Base-by-base conservation (phyloP, 2,888 invertebrate genomes). In the Pseudanteris insignis region DNA sequence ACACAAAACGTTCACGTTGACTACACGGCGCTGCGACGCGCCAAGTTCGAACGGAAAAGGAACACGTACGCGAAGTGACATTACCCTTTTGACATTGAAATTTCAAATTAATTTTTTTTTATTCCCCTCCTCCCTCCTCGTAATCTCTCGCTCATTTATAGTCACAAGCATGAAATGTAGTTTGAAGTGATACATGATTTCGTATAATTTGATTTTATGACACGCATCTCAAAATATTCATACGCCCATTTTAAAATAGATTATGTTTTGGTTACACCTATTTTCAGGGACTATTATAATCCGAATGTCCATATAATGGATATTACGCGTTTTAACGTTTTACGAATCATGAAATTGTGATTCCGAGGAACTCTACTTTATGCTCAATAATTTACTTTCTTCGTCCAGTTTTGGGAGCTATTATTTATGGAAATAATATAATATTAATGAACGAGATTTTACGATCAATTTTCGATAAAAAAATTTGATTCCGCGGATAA, bases 191-290 rank as follows among this genome's bases (percentile, higher is more conserved):
- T 40, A 41, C 59, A 32, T 51, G 53, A 41, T 18, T 32, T 41
- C n/a, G 59, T 59, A 53, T 59, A 53, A 59, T 59, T 53, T 47
- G 18, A 18, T 18, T 18, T 18, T 18, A 18, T 59, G 58, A 51
- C 40, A 51, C 46, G 50, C 48, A 51, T 46, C 53, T 53, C 47
- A 37, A 59, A 41, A 47, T 53, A 59, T 47, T 53, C 53, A 47
- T 40, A 36, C 47, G 30, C 26, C 41, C 41, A 44, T 59, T 59
- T 53, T 34, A 47, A 59, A 59, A 53, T 59, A 59, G 53, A 59
- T 53, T 59, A 59, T 59, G 59, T 59, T 59, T 59, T 53, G 59
- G 59, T 59, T 59, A 46, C 41, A 59, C 53, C 51, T 59, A 59
- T 41, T 47, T n/a, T 30, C 46, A 25, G 11, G 36, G 15, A 11